Base-by-base conservation (phyloP, 1,140 invertebrate genomes). In the Gonatopus flavifemur region DNA sequence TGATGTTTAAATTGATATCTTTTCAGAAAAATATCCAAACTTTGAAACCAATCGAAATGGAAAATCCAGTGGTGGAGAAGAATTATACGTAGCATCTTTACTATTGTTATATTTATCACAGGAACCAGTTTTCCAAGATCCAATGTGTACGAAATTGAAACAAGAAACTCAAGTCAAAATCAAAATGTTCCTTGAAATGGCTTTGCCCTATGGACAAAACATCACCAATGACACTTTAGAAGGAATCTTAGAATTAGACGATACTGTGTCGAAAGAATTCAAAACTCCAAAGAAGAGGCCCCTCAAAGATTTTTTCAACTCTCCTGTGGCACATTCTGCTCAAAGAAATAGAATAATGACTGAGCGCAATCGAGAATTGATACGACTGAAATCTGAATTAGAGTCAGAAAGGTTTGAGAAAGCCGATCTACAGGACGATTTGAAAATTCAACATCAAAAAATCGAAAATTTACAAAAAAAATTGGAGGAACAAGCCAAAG, bases 361-460 rank as follows among this genome's bases (percentile, higher is more conserved):
- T 22, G 67, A 76, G 20, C 62, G 62, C 22, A 58, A 59, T 42
- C 60, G 61, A 1, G 69, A 78, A 42, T 38, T 78, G 12, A 60
- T 67, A 38, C 40, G 50, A 2, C 50, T 77, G 2, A 61, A 32
- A 38, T 63, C 64, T 13, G 67, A 69, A 30, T 33, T 78, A 15
- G 69, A 75, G 49, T 64, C 67, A 0, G 66, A 75, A 36, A 52
- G 62, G 15, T 76, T 67, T 51, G 73, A 75, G 36, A 78, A 76
- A 49, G 46, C 54, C 4, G 72, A 77, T 47, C 45, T 78, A 10
- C 61, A 64, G 3, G 72, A 77, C 21, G 75, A 78, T 25, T 13
- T 77, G 12, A 64, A 48, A 43, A 67, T 45, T 21, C 63, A 70
- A 20, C 55, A 69, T 13, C 62, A 69, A 3, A 67, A 73, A 51